phyloP scores from a whole-genome alignment of 1,140 invertebrate species.

The Tetramorium parvispinum region DNA sequence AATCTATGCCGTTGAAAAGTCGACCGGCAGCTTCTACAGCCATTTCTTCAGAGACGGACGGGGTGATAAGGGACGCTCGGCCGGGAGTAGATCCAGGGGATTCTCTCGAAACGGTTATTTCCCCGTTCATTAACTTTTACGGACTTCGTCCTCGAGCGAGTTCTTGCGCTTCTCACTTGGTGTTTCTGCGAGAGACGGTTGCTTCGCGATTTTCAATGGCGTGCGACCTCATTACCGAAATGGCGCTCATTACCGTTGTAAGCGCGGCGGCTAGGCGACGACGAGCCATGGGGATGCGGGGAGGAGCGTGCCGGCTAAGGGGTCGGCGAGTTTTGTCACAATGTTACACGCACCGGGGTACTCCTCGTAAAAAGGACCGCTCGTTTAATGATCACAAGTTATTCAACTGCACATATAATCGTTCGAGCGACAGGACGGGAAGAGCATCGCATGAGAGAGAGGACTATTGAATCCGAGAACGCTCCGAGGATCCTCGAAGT shows the following conservation, averaged over 20 bases:
- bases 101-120: conserved; percentile 81
- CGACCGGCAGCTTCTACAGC: conserved; percentile 59
- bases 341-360: conserved; percentile 63
- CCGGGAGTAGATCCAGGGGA: conserved; percentile 61
- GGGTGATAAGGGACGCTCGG: conserved; percentile 48
- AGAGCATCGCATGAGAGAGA: not conserved
- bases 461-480: conserved; percentile 6
- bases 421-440: conserved; percentile 51
- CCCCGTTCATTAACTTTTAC: conserved; percentile 84
- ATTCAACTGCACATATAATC: conserved; percentile 81
- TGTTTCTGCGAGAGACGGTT: conserved; percentile 67
- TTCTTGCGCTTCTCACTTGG: conserved; percentile 25
- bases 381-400: conserved; percentile 81
- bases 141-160: conserved; percentile 62
- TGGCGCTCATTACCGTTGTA: conserved; percentile 83
- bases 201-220: conserved; percentile 82
- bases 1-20: conserved; percentile 71
- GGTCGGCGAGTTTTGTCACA: conserved; percentile 78
- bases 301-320: conserved; percentile 25
- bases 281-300: conserved; percentile 23
- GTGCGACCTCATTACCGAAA: conserved; percentile 85
- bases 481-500: conserved; percentile 35
- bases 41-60: conserved; percentile 65
- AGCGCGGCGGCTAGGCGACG: conserved; percentile 11
- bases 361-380: conserved; percentile 69